A percentile compares a stretch with the other conserved stretches of the same genome.
Evolutionary conservation across 2,113 vertebrate species (phyloP).

Genomic region (Phaethon lepturus): DNA sequence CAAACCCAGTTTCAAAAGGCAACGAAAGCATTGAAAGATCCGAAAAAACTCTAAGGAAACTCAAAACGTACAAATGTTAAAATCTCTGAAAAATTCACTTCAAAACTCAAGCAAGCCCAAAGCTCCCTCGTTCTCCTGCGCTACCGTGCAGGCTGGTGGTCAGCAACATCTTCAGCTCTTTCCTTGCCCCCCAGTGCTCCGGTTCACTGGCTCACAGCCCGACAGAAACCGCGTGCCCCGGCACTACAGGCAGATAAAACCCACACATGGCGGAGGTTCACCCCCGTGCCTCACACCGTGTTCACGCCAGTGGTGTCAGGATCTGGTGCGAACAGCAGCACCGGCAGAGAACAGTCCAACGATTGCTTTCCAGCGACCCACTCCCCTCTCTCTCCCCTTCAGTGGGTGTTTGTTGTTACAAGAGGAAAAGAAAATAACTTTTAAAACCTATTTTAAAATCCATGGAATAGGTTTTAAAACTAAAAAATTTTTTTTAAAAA

Average conservation of each 20-base stretch:
- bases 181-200: background rate
- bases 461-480: background rate
- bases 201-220: background rate
- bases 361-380: background rate
- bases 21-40: background rate
- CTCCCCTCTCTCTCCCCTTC: background rate
- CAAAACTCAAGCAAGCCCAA: background rate
- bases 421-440: background rate
- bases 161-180: background rate
- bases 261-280: rapidly evolving
- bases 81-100: background rate
- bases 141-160: background rate
- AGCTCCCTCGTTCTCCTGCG: background rate
- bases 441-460: background rate
- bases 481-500: no score
- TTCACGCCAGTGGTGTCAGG: background rate
- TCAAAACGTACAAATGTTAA: background rate
- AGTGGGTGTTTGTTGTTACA: background rate
- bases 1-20: background rate
- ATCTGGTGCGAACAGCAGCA: background rate
- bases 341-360: background rate
- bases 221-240: background rate
- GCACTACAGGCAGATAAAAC: background rate
- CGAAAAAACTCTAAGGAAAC: background rate
- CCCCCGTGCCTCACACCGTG: rapidly evolving